phyloP scores from a whole-genome alignment of 92 coral and sea anemone species.

The Epizoanthus scotinus region DNA sequence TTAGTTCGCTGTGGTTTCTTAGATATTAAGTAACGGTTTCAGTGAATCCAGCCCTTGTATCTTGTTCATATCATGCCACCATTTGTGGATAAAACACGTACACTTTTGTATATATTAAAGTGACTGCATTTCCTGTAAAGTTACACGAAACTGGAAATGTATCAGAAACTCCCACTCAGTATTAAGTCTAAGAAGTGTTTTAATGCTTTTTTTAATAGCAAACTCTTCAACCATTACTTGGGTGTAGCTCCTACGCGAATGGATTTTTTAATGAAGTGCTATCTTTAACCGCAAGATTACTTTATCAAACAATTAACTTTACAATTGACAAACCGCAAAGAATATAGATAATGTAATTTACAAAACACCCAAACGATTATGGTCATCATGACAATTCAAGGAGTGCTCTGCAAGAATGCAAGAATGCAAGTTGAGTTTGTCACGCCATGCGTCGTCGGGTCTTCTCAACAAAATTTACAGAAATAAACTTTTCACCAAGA shows the following conservation, averaged over 20 bases:
- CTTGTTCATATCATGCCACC: too few relatives aligned
- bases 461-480: background rate
- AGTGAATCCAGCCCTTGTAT: too few relatives aligned
- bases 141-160: too few relatives aligned
- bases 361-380: background rate
- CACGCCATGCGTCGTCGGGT: background rate
- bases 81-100: too few relatives aligned
- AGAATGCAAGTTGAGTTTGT: background rate
- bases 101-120: too few relatives aligned
- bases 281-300: background rate
- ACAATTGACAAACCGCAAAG: conserved; percentile 2
- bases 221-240: too few relatives aligned
- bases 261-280: background rate
- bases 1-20: background rate
- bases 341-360: background rate
- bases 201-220: too few relatives aligned
- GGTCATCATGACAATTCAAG: background rate
- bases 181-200: too few relatives aligned
- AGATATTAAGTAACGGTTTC: background rate
- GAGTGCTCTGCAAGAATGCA: background rate
- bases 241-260: background rate
- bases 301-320: background rate
- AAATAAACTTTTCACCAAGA: background rate
- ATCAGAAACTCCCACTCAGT: too few relatives aligned
- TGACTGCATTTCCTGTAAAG: too few relatives aligned